These are phyloP conservation scores for Protonibea diacanthus DNA, from an alignment of 2,797 vertebrate genomes.

Conservation along the genomic window DNA sequence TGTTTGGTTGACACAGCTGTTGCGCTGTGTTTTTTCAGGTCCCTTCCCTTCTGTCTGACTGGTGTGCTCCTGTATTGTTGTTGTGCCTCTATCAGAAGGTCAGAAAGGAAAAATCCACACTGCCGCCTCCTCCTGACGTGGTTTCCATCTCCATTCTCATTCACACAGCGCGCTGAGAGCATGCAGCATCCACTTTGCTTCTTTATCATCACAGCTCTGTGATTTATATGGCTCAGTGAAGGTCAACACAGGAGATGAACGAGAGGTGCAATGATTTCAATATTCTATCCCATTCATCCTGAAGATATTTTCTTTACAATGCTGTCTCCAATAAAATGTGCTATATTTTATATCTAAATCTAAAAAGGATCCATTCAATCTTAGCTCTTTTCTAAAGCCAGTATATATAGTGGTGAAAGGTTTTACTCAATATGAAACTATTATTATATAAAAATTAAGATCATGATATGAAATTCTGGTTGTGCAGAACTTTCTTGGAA, in stretches of 20 bases:
- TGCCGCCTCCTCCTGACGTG: neutral
- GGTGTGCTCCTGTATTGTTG: constrained; percentile 45
- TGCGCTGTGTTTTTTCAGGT: constrained; percentile 73
- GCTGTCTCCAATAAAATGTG: neutral
- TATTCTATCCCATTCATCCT: neutral
- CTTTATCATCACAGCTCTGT: neutral
- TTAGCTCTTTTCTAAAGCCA: neutral
- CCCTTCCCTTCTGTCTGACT: constrained; percentile 57
- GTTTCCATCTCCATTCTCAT: constrained; percentile 6
- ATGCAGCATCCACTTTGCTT: neutral
- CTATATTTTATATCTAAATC: too few species aligned
- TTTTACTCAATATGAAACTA: neutral
- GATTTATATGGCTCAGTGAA: neutral
- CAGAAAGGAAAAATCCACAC: constrained; percentile 53
- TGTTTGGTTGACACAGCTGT: constrained; percentile 79
- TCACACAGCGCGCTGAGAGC: neutral
- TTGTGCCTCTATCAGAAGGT: constrained; percentile 42
- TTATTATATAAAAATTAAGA: neutral
- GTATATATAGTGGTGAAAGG: too few species aligned
- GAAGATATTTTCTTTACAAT: neutral
- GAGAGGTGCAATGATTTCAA: neutral
- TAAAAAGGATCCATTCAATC: neutral
- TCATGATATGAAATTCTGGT: neutral
- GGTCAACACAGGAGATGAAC: neutral
- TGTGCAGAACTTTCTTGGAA: too few species aligned